Evolutionary conservation across 2,113 vertebrate species (phyloP).

Genomic region (Leptobrachium ailaonicum): DNA sequence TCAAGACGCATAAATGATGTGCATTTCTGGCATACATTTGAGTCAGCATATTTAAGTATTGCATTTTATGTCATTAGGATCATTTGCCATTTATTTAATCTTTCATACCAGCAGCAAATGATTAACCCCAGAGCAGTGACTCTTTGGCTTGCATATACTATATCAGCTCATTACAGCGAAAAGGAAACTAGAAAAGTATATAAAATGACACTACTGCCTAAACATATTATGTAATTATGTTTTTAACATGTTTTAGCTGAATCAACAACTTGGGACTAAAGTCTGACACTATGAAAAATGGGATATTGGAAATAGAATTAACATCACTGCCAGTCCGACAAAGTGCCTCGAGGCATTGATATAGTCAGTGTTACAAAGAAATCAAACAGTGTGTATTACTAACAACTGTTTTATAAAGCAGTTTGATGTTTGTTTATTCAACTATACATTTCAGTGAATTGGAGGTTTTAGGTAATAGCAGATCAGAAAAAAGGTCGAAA

Average conservation of each 20-base stretch:
- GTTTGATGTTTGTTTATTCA: no score
- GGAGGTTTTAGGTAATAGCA: no score
- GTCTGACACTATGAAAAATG: slow-evolving; percentile 24
- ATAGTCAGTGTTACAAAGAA: not conserved
- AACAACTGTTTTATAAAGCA: not conserved
- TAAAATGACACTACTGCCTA: not conserved
- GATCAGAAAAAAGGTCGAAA: no score
- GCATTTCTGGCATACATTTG: not conserved
- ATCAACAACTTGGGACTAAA: slow-evolving; percentile 13
- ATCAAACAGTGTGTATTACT: not conserved
- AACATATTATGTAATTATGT: slow-evolving; percentile 25
- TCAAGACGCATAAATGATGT: not conserved
- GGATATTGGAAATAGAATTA: not conserved
- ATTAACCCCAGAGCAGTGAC: slow-evolving; percentile 11
- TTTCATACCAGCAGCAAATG: slow-evolving; percentile 2
- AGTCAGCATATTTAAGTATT: slow-evolving; percentile 17
- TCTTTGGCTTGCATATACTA: slow-evolving; percentile 18
- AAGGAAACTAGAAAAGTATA: slow-evolving; percentile 3
- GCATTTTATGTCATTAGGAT: not conserved
- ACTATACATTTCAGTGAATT: no score
- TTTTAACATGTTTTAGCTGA: slow-evolving; percentile 27
- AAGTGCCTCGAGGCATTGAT: not conserved
- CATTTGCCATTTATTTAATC: slow-evolving; percentile 11
- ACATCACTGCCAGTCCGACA: slow-evolving; percentile 6
- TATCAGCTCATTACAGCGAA: slow-evolving; percentile 23